These are phyloP conservation scores for Chironomus striatipennis DNA, from an alignment of 1,140 invertebrate genomes.

Conservation along the genomic window DNA sequence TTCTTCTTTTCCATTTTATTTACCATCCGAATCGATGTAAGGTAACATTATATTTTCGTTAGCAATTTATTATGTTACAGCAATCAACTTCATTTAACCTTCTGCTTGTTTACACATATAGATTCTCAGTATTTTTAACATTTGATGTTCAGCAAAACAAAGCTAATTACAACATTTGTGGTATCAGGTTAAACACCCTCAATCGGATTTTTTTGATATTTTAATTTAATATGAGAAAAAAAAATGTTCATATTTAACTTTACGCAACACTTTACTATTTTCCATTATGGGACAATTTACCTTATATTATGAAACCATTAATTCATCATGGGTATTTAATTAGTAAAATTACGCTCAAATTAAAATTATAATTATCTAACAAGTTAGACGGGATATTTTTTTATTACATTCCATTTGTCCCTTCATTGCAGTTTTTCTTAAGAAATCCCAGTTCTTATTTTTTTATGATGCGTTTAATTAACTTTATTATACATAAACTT, in stretches of 20 bases:
- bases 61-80: slow-evolving; percentile 8
- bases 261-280: neutral
- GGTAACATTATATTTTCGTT: slow-evolving; percentile 9
- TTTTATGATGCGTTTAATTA: slow-evolving; percentile 14
- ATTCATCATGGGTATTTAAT: slow-evolving; percentile 17
- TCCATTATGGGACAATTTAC: neutral
- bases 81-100: slow-evolving; percentile 13
- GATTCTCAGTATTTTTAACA: too few relatives aligned
- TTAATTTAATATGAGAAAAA: too few relatives aligned
- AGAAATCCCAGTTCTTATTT: neutral
- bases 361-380: neutral
- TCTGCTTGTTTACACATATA: neutral
- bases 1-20: neutral
- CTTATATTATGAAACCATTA: neutral
- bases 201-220: too few relatives aligned
- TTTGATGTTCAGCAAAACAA: too few relatives aligned
- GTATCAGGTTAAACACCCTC: too few relatives aligned
- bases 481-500: neutral
- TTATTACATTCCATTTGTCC: neutral
- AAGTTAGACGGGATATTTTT: neutral
- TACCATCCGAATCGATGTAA: neutral
- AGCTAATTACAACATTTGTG: too few relatives aligned
- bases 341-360: slow-evolving; percentile 5
- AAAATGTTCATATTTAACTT: too few relatives aligned
- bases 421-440: neutral